Base-by-base conservation (phyloP, 2,797 vertebrate species). In the Heteromormyrus szaboi region DNA sequence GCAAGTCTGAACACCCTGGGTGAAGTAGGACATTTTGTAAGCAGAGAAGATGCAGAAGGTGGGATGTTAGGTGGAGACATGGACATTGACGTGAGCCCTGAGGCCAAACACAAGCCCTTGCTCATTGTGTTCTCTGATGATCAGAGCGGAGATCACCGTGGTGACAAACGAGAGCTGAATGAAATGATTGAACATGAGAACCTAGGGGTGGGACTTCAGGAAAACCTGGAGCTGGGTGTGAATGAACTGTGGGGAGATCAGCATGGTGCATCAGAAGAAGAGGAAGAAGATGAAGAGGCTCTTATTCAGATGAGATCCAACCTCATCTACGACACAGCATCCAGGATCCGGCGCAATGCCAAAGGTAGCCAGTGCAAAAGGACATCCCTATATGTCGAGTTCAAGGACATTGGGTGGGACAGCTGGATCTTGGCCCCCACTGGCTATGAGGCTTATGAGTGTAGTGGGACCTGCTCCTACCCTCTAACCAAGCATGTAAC, bases 351-450 rank as follows among this genome's bases (percentile, higher is more conserved):
- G 4, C 97, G 99, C 92, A 99, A 99, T 0, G 98, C 97, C 59
- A 99, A 98, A 88, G 97, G 97, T 33, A 98, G 98, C 94, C 97
- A 97, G 90, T 99, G 99, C 94, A 99, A 98, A 93, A 98, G 96
- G 90, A 97, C 96, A 9, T 97, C 98, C 0, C 96, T 99, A 76
- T 98, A 97, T 11, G 98, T 99, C 0, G 98, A 99, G 92, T 99
- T 99, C 94, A 99, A 99, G 91, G 98, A 99, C 90, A 99, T 99
- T 0, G 98, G 98, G 17, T 99, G 99, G 99, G 98, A 99, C 91
- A 99, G 97, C 54, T 99, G 99, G 99, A 99, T 99, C 94, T 96
- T 99, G 0, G 98, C 98, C 0, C 99, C 99, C 0, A 92, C 95
- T 0, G 97, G 98, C 3, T 99, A 99, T 0, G 98, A 99, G 87